Conservation (phyloP, 2,113 vertebrate species). For the Ardeotis arabs region DNA sequence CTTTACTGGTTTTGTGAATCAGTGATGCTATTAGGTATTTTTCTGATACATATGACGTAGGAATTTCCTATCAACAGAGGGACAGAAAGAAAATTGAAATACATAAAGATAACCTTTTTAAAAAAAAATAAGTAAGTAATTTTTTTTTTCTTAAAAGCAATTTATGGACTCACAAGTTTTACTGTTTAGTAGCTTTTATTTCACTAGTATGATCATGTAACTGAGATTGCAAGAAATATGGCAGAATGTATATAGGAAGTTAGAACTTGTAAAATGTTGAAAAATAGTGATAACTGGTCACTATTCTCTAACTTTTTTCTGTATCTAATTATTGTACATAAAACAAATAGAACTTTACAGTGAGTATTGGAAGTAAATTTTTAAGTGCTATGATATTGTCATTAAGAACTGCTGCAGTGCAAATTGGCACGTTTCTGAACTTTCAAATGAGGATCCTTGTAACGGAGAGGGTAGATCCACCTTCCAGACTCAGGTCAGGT, state of each 20-base stretch:
- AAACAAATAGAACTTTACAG: neutral
- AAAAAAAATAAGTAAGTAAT: too few species aligned
- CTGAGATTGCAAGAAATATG: neutral
- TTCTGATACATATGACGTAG: neutral
- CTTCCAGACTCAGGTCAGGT: too few species aligned
- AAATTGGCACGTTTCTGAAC: neutral
- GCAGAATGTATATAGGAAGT: neutral
- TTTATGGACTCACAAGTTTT: neutral
- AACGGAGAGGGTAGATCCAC: neutral
- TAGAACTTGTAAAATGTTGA: neutral
- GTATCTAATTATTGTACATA: neutral
- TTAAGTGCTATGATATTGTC: neutral
- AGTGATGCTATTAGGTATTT: neutral
- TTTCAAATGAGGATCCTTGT: neutral
- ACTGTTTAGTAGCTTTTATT: neutral
- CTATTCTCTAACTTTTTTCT: neutral
- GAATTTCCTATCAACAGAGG: neutral
- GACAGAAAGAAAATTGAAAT: neutral
- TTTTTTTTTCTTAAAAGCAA: neutral
- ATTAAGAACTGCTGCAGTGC: neutral
- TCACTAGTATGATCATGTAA: neutral
- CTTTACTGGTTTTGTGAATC: neutral
- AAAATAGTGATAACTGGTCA: neutral
- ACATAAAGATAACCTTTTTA: neutral
- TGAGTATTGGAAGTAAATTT: neutral